Evolutionary conservation across 2,797 vertebrate genomes (phyloP).

Genomic region (Mormyrus hasselquistii): DNA sequence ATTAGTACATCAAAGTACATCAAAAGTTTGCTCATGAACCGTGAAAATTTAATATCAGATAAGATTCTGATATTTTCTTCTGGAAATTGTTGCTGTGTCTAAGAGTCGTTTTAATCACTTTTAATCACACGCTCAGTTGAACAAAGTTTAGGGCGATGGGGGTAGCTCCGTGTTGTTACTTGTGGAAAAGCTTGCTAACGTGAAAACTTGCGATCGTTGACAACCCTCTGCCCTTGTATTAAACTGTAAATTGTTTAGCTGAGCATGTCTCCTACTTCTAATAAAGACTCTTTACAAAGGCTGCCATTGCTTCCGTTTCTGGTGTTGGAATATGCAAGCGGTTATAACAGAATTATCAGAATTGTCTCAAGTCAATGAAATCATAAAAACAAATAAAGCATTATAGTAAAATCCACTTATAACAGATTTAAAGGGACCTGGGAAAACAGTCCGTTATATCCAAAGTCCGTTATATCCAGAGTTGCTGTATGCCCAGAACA

Average conservation of each 20-base stretch:
- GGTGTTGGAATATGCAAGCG: neutral
- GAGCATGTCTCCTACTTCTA: neutral
- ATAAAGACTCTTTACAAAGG: neutral
- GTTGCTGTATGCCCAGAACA: too few relatives aligned
- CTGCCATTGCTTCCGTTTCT: neutral
- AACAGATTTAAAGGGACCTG: neutral
- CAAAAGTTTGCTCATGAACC: neutral
- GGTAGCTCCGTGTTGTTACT: neutral
- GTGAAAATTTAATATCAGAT: slow-evolving; percentile 6
- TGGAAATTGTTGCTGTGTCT: slow-evolving; percentile 5
- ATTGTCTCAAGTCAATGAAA: neutral
- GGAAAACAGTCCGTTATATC: too few relatives aligned
- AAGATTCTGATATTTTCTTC: slow-evolving; percentile 3
- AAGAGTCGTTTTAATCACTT: neutral
- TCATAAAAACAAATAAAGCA: neutral
- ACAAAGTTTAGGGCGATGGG: neutral
- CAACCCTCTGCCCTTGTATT: neutral
- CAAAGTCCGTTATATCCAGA: too few relatives aligned
- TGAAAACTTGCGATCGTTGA: neutral
- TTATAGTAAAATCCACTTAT: neutral
- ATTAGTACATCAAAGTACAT: slow-evolving; percentile 13
- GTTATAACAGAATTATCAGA: neutral
- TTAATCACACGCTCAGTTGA: slow-evolving; percentile 6
- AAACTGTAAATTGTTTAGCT: neutral
- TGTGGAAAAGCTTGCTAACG: neutral